phyloP scores from a whole-genome alignment of 2,888 invertebrate species.

The Crematogaster levior region DNA sequence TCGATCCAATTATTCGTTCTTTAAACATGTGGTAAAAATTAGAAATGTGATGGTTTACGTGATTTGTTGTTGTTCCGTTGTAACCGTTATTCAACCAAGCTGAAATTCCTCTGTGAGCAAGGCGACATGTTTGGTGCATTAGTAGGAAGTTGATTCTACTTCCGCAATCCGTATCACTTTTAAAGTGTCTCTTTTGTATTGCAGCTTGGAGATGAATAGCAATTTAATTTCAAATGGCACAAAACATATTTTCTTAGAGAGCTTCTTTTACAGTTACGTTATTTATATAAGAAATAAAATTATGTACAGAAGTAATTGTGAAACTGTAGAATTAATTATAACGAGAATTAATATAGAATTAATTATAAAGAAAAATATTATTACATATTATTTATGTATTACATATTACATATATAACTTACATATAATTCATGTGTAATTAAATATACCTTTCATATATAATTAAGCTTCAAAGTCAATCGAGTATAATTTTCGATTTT shows the following conservation, averaged over 20 bases:
- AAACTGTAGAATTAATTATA: neutral
- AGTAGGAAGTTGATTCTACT: conserved; percentile 17
- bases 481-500: neutral
- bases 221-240: neutral
- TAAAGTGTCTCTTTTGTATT: conserved; percentile 18
- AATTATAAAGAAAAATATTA: neutral
- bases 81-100: conserved; percentile 6
- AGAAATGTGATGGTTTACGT: conserved; percentile 11
- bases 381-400: too few species aligned
- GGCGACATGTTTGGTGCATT: conserved; percentile 32
- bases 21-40: conserved; percentile 42
- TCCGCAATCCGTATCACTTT: conserved; percentile 8
- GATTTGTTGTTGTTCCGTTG: conserved; percentile 22
- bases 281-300: conserved; percentile 1
- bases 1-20: conserved; percentile 25
- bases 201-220: neutral
- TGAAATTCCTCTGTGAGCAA: conserved; percentile 2
- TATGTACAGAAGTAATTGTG: neutral
- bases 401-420: neutral
- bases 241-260: neutral
- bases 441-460: neutral
- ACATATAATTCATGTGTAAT: neutral
- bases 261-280: neutral
- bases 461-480: neutral
- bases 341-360: too few species aligned